Conservation (phyloP, 1,140 invertebrate species). For the Hetaerina americana region DNA sequence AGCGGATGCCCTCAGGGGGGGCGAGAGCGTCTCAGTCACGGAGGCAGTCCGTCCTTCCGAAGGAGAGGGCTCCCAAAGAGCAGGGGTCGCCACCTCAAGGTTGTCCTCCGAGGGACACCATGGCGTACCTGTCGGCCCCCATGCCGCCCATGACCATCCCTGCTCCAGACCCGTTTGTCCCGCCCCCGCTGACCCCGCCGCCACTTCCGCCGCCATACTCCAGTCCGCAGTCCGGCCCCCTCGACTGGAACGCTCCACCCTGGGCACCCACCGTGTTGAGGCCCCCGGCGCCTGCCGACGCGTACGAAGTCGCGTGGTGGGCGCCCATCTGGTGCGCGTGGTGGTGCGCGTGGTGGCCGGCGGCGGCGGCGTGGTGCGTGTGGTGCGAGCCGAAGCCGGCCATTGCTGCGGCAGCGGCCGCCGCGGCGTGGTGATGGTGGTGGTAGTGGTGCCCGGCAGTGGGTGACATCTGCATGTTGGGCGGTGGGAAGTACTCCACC, state of each 20-base stretch:
- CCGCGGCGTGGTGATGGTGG: neutral
- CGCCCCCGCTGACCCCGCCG: too few species aligned
- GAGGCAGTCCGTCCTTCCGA: too few species aligned
- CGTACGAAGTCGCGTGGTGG: neutral
- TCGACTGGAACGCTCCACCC: neutral
- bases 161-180: neutral
- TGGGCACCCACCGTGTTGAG: neutral
- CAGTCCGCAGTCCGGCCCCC: neutral
- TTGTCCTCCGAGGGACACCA: neutral
- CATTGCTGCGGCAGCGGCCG: neutral
- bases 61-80: too few species aligned
- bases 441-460: neutral
- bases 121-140: neutral
- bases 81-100: too few species aligned
- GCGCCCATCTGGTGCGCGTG: too few species aligned
- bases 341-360: neutral
- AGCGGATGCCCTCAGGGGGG: too few species aligned
- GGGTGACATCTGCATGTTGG: neutral
- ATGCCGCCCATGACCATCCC: neutral
- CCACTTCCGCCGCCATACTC: neutral
- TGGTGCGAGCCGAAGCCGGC: neutral
- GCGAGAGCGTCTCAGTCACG: too few species aligned
- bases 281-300: neutral
- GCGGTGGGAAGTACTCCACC: slow-evolving; percentile 7
- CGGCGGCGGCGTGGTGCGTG: neutral